Percentiles rank a stretch among this genome's conserved stretches.
phyloP scores from a whole-genome alignment of 2,113 vertebrate genomes.

The Forbesichthys papilliferus region DNA sequence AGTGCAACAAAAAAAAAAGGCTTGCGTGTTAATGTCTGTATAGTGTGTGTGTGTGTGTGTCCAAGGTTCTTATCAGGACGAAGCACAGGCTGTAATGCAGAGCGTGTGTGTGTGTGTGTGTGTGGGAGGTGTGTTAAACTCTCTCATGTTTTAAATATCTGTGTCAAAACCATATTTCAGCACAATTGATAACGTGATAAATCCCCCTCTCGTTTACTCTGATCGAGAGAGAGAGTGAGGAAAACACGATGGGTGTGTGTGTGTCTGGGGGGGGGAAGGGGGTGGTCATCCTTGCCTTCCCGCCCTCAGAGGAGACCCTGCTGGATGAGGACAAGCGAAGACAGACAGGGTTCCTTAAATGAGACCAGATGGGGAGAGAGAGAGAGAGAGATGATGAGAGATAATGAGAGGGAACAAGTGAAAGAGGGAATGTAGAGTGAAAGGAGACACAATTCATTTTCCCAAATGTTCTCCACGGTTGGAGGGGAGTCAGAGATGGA shows the following conservation, averaged over 20 bases:
- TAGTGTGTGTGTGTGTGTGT: slow-evolving; percentile 44
- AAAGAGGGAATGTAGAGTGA: neutral
- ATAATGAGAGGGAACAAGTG: neutral
- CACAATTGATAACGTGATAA: too few relatives aligned
- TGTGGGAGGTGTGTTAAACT: neutral
- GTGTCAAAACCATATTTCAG: neutral
- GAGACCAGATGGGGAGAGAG: slow-evolving; percentile 52
- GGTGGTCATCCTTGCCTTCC: too few relatives aligned
- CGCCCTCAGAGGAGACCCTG: neutral
- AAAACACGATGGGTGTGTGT: neutral
- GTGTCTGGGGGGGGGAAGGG: too few relatives aligned
- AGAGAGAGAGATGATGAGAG: slow-evolving; percentile 27
- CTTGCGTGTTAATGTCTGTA: slow-evolving; percentile 56
- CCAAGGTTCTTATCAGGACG: slow-evolving; percentile 72
- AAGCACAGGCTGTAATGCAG: slow-evolving; percentile 67
- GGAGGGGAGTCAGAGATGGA: slow-evolving; percentile 23
- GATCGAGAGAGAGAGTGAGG: neutral
- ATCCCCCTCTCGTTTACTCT: too few relatives aligned
- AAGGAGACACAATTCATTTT: slow-evolving; percentile 63
- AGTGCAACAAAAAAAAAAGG: slow-evolving; percentile 23
- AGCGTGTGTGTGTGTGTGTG: slow-evolving; percentile 33
- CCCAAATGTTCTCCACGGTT: slow-evolving; percentile 49
- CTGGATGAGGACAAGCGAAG: slow-evolving; percentile 20
- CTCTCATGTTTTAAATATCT: slow-evolving; percentile 6
- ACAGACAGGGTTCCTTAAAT: slow-evolving; percentile 37